These are phyloP conservation scores for Torymus auratus DNA, from an alignment of 2,888 invertebrate genomes.

Conservation along the genomic window DNA sequence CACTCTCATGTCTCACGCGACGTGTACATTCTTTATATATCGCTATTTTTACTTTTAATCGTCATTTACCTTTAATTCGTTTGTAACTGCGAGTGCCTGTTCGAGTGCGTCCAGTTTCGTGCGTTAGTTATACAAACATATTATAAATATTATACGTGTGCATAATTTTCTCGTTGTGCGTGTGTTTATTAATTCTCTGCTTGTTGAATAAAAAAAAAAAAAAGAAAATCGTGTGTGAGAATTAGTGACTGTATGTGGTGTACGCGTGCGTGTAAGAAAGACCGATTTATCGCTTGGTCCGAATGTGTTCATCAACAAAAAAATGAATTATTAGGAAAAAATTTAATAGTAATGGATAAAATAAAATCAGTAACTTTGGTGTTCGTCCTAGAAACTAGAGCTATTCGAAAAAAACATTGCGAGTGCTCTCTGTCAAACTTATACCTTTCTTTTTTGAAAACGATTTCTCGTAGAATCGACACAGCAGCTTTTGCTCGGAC, in stretches of 20 bases:
- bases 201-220: constrained; percentile 44
- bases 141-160: constrained; percentile 53
- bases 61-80: constrained; percentile 44
- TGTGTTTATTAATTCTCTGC: constrained; percentile 53
- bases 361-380: constrained; percentile 62
- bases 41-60: constrained; percentile 37
- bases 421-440: constrained; percentile 44
- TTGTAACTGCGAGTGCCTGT: constrained; percentile 58
- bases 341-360: constrained; percentile 50
- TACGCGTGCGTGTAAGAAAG: constrained; percentile 23
- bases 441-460: constrained; percentile 38
- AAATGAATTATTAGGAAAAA: constrained; percentile 35
- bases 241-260: neutral
- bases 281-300: constrained; percentile 47
- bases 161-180: constrained; percentile 52
- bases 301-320: constrained; percentile 55
- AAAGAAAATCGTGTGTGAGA: constrained; percentile 19
- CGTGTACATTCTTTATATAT: constrained; percentile 52
- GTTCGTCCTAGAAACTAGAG: constrained; percentile 63
- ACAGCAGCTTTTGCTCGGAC: constrained; percentile 33
- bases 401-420: constrained; percentile 30
- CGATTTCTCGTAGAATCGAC: constrained; percentile 21
- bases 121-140: constrained; percentile 53
- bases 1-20: constrained; percentile 42
- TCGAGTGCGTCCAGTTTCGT: constrained; percentile 58